Percentiles rank a stretch among this genome's conserved stretches.
Conservation (phyloP, 2,888 invertebrate species). For the Theodoxus fluviatilis region DNA sequence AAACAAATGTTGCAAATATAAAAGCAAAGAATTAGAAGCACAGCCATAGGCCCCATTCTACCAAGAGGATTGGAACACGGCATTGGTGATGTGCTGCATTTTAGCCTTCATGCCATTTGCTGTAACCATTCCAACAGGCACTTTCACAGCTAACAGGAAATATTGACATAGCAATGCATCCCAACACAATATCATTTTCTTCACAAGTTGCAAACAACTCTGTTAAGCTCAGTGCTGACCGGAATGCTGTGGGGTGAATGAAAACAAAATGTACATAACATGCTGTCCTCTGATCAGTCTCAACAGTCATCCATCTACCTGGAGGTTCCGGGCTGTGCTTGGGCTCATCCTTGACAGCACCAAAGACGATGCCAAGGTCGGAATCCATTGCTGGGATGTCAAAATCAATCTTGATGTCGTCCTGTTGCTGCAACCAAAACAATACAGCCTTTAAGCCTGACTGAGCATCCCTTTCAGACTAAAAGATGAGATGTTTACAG, state of each 20-base stretch:
- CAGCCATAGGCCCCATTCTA: no score
- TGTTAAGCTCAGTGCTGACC: background rate
- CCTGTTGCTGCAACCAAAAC: conserved; percentile 45
- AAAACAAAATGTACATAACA: background rate
- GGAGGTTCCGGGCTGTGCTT: conserved; percentile 74
- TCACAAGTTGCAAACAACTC: background rate
- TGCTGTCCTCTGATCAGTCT: background rate
- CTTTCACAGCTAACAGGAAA: no score
- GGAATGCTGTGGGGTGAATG: background rate
- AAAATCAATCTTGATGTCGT: conserved; percentile 64
- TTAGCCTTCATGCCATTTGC: no score
- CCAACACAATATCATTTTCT: background rate
- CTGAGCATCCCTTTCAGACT: no score
- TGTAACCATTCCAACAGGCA: no score
- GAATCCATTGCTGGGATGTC: conserved; percentile 75
- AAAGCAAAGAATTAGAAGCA: no score
- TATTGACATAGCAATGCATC: background rate
- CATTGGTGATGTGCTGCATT: no score
- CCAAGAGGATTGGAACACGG: no score
- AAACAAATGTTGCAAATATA: no score
- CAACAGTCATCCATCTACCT: no score
- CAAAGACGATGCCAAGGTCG: conserved; percentile 74
- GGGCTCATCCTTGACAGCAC: conserved; percentile 89
- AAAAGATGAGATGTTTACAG: no score
- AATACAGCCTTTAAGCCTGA: no score